These are phyloP conservation scores for Gavia stellata DNA, from an alignment of 2,113 vertebrate species.

Conservation along the genomic window DNA sequence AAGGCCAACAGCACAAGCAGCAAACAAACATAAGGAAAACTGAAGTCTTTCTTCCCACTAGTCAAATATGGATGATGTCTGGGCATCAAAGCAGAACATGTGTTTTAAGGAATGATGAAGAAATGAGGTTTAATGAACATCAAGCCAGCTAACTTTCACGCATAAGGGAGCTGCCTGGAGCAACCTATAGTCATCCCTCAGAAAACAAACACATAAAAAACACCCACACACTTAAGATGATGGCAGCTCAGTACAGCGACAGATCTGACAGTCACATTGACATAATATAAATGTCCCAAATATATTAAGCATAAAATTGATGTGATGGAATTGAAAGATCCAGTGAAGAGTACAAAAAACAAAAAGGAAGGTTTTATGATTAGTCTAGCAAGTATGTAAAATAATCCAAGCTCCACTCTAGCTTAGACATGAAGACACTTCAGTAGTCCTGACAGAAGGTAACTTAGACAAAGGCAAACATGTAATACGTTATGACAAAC, in stretches of 20 bases:
- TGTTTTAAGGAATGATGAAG: not conserved
- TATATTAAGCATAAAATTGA: not conserved
- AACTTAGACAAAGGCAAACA: not conserved
- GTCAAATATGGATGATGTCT: not conserved
- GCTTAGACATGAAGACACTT: not conserved
- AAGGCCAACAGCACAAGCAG: not conserved
- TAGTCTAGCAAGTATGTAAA: not conserved
- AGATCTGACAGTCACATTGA: not conserved
- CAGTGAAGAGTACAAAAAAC: not conserved
- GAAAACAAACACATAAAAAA: not conserved
- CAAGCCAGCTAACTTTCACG: not conserved
- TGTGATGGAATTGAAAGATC: not conserved
- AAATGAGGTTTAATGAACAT: not conserved
- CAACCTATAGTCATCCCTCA: not conserved
- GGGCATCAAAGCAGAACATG: not conserved
- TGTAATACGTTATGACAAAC: fast-evolving
- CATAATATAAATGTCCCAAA: not conserved
- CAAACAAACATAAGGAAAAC: not conserved
- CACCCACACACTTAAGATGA: not conserved
- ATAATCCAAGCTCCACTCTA: not conserved
- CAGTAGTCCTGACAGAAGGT: not conserved
- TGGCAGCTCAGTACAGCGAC: not conserved
- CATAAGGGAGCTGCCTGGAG: not conserved
- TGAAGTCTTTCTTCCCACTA: not conserved
- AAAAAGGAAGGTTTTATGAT: not conserved